A percentile compares a stretch with the other conserved stretches of the same genome.
Conservation (phyloP, 2,888 invertebrate genomes). For the Agonum fuliginosum region DNA sequence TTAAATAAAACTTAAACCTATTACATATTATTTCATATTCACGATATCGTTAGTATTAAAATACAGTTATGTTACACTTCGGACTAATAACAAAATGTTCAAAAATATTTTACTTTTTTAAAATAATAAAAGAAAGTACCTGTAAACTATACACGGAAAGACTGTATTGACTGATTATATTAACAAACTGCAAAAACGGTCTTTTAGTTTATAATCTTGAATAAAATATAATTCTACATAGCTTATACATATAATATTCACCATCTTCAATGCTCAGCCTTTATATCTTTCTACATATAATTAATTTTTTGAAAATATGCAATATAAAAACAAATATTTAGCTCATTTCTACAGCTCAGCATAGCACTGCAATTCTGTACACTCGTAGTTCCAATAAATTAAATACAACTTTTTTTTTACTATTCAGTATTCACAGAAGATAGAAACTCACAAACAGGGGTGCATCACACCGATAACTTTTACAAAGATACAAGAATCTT, state of each 20-base stretch:
- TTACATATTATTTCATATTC: constrained; percentile 36
- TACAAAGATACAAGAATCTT: constrained; percentile 24
- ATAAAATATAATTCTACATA: constrained; percentile 48
- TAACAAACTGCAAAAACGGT: constrained; percentile 18
- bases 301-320: constrained; percentile 53
- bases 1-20: constrained; percentile 53
- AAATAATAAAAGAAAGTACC: constrained; percentile 27
- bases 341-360: constrained; percentile 47
- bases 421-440: constrained; percentile 45
- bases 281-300: constrained; percentile 45
- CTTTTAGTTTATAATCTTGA: constrained; percentile 18
- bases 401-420: constrained; percentile 15
- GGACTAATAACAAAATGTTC: constrained; percentile 11
- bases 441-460: constrained; percentile 13
- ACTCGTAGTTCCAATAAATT: constrained; percentile 44
- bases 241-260: constrained; percentile 52
- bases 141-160: constrained; percentile 26
- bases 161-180: constrained; percentile 23
- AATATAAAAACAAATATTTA: constrained; percentile 45
- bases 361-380: constrained; percentile 47
- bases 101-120: constrained; percentile 20
- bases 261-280: constrained; percentile 48
- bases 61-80: constrained; percentile 37
- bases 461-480: constrained; percentile 31
- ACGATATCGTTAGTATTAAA: constrained; percentile 46